These are phyloP conservation scores for Euura saliciscinereae DNA, from an alignment of 1,140 invertebrate genomes.

Conservation along the genomic window DNA sequence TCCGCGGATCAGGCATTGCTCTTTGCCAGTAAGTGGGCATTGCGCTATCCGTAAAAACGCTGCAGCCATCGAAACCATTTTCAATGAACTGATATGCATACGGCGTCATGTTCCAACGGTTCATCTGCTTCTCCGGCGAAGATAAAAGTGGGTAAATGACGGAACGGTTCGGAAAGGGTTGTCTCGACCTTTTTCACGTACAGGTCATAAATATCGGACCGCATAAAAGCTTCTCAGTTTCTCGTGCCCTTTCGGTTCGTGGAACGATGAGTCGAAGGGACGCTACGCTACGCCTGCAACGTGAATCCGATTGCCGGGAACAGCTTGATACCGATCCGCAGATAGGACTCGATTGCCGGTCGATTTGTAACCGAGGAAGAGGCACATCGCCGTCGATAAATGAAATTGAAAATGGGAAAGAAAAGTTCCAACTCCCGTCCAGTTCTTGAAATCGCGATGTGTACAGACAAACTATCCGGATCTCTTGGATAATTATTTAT, in stretches of 20 bases:
- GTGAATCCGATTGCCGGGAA: background rate
- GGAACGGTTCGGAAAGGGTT: background rate
- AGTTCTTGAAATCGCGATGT: background rate
- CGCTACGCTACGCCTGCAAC: background rate
- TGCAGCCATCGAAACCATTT: too few species aligned
- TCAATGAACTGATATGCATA: too few species aligned
- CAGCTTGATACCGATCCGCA: background rate
- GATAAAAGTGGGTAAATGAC: background rate
- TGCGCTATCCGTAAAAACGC: too few species aligned
- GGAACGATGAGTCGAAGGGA: background rate
- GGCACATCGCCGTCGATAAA: background rate
- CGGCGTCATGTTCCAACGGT: too few species aligned
- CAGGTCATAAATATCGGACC: background rate
- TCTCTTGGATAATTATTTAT: background rate
- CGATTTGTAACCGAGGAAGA: background rate
- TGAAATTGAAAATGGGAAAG: background rate
- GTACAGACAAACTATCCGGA: background rate
- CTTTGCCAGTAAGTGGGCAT: too few species aligned
- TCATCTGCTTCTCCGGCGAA: background rate
- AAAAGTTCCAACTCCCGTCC: background rate
- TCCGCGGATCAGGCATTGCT: background rate
- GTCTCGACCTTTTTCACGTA: background rate
- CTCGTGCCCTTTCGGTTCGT: background rate
- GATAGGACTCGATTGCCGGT: background rate
- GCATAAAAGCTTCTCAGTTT: background rate